Percentiles rank a stretch among this genome's conserved stretches.
Evolutionary conservation across 1,140 invertebrate species (phyloP).

Genomic region (Reticulitermes speratus): DNA sequence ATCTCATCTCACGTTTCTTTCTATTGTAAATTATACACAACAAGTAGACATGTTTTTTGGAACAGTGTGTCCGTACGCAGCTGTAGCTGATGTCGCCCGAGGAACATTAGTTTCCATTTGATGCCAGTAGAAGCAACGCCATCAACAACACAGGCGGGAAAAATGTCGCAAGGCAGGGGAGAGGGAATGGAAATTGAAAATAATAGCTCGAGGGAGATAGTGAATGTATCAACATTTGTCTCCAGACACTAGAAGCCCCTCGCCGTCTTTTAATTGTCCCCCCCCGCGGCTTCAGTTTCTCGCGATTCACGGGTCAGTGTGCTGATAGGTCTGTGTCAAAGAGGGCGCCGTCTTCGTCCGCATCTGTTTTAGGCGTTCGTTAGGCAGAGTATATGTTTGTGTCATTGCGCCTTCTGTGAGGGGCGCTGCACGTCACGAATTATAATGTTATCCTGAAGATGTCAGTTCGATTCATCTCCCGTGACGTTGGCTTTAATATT

Average conservation of each 20-base stretch:
- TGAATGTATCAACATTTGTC: slow-evolving; percentile 19
- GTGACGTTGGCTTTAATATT: too few species aligned
- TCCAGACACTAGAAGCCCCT: background rate
- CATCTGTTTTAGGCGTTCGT: too few species aligned
- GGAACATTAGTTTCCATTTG: slow-evolving; percentile 16
- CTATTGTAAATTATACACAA: background rate
- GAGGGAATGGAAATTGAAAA: slow-evolving; percentile 8
- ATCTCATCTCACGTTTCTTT: too few species aligned
- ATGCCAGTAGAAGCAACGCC: background rate
- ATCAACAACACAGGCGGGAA: slow-evolving; percentile 10
- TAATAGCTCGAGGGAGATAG: background rate
- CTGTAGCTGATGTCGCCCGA: background rate
- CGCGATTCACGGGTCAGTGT: background rate
- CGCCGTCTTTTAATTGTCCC: background rate
- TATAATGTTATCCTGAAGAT: too few species aligned
- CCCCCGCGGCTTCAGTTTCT: background rate
- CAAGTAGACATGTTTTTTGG: background rate
- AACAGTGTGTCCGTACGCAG: background rate
- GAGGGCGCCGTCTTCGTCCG: background rate
- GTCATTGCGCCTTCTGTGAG: too few species aligned
- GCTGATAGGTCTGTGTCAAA: background rate
- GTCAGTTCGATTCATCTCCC: too few species aligned
- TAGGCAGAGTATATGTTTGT: too few species aligned
- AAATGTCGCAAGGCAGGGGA: background rate
- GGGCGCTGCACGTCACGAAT: too few species aligned